Evolutionary conservation across 64 coral and sea anemone species (phyloP).

Genomic region (Montipora foliosa): DNA sequence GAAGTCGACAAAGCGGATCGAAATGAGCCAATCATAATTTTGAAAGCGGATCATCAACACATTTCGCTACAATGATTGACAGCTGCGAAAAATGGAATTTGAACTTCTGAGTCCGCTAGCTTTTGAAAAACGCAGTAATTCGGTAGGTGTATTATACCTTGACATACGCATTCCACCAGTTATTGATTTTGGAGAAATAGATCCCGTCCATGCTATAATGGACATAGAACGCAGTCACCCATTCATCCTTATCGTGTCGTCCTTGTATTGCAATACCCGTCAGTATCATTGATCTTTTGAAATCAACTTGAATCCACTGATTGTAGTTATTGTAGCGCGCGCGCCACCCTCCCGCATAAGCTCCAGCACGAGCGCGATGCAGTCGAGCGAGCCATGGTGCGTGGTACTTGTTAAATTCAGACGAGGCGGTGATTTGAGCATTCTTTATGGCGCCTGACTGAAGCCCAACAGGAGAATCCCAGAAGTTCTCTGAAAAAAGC

Average conservation of each 20-base stretch:
- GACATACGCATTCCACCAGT: conserved; percentile 49
- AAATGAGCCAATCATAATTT: neutral
- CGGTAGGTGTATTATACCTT: conserved; percentile 6
- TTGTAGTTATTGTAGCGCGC: conserved; percentile 47
- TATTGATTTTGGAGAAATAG: conserved; percentile 29
- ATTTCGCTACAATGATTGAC: neutral
- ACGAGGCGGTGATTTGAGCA: conserved; percentile 71
- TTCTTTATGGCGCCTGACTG: conserved; percentile 82
- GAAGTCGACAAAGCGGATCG: too few relatives aligned
- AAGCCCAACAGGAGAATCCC: conserved; percentile 76
- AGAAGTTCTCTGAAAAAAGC: conserved; percentile 65
- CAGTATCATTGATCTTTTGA: conserved; percentile 63
- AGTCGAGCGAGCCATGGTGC: conserved; percentile 64
- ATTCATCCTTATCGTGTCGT: conserved; percentile 54
- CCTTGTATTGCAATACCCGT: conserved; percentile 77
- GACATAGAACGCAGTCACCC: conserved; percentile 72
- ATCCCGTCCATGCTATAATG: conserved; percentile 63
- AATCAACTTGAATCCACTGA: conserved; percentile 60
- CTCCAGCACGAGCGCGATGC: conserved; percentile 33
- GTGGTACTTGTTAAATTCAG: conserved; percentile 31
- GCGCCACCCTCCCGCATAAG: conserved; percentile 61
- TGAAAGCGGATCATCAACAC: neutral
- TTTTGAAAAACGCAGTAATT: too few relatives aligned
- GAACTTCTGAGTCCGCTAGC: neutral
- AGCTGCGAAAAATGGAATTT: neutral